phyloP scores from a whole-genome alignment of 2,888 invertebrate species.

The Fabriciana adippe region DNA sequence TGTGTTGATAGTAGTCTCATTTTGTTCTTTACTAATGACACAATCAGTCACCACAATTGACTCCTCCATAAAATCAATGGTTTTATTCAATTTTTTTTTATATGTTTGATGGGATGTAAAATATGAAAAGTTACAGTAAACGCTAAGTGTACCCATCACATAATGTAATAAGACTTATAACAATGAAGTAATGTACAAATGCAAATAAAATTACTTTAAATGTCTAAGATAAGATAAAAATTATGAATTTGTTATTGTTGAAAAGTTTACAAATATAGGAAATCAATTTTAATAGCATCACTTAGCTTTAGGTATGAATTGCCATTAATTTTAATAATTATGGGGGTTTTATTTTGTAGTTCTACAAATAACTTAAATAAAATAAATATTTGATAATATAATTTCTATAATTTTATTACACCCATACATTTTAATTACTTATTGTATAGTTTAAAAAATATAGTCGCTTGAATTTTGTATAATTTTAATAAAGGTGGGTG shows the following conservation, averaged over 20 bases:
- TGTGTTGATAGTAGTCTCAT: slow-evolving; percentile 63
- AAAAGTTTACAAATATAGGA: slow-evolving; percentile 58
- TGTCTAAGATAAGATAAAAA: slow-evolving; percentile 57
- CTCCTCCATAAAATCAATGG: slow-evolving; percentile 25
- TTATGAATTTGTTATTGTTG: slow-evolving; percentile 65
- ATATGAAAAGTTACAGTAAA: slow-evolving; percentile 2
- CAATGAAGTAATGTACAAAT: slow-evolving; percentile 59
- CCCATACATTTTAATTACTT: neutral
- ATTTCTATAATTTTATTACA: slow-evolving; percentile 9
- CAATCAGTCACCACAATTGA: slow-evolving; percentile 24
- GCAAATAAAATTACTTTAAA: slow-evolving; percentile 41
- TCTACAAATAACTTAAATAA: slow-evolving; percentile 43
- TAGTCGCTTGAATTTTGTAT: too few species aligned
- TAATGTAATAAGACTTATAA: slow-evolving; percentile 41
- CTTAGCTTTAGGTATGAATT: slow-evolving; percentile 58
- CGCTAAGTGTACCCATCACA: slow-evolving; percentile 16
- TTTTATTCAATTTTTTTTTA: neutral
- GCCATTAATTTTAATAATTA: slow-evolving; percentile 54
- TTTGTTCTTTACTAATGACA: slow-evolving; percentile 21
- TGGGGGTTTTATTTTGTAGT: slow-evolving; percentile 62
- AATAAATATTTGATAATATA: slow-evolving; percentile 39
- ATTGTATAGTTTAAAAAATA: neutral
- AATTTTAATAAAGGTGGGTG: too few species aligned
- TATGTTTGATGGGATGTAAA: neutral
- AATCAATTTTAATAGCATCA: slow-evolving; percentile 54